Percentiles rank a stretch among this genome's conserved stretches.
These are phyloP conservation scores for Leptogaster cylindrica DNA, from an alignment of 2,888 invertebrate genomes.

Conservation along the genomic window DNA sequence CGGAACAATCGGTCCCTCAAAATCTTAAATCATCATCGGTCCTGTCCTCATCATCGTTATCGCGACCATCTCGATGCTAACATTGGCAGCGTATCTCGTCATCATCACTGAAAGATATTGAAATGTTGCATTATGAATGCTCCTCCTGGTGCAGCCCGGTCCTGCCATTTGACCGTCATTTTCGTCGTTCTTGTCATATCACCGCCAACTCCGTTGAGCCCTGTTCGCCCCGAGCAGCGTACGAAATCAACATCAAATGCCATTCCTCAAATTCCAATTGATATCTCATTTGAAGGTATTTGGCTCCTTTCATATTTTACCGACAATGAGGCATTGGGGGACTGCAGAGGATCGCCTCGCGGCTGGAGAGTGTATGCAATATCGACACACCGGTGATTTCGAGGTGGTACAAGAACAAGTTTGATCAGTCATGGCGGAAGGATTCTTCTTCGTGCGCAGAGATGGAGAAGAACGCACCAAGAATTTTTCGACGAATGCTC, in stretches of 20 bases:
- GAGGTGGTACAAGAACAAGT: slow-evolving; percentile 25
- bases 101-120: slow-evolving; percentile 22
- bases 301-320: slow-evolving; percentile 46
- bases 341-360: background rate
- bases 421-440: slow-evolving; percentile 6
- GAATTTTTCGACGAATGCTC: slow-evolving; percentile 41
- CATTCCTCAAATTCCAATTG: slow-evolving; percentile 52
- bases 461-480: background rate
- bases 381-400: slow-evolving; percentile 11
- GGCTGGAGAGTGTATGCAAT: background rate
- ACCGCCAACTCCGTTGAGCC: background rate
- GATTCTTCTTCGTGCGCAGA: background rate
- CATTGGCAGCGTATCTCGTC: slow-evolving; percentile 9
- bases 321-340: slow-evolving; percentile 33
- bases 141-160: background rate
- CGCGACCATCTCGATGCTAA: slow-evolving; percentile 25
- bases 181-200: slow-evolving; percentile 26
- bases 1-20: slow-evolving; percentile 36
- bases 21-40: slow-evolving; percentile 44
- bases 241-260: slow-evolving; percentile 50
- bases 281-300: slow-evolving; percentile 51
- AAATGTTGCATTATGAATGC: slow-evolving; percentile 29
- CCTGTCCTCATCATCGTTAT: slow-evolving; percentile 25
- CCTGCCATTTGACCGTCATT: slow-evolving; percentile 41
- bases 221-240: slow-evolving; percentile 17